Base-by-base conservation (phyloP, 2,797 vertebrate genomes). In the Coregonus sp. region DNA sequence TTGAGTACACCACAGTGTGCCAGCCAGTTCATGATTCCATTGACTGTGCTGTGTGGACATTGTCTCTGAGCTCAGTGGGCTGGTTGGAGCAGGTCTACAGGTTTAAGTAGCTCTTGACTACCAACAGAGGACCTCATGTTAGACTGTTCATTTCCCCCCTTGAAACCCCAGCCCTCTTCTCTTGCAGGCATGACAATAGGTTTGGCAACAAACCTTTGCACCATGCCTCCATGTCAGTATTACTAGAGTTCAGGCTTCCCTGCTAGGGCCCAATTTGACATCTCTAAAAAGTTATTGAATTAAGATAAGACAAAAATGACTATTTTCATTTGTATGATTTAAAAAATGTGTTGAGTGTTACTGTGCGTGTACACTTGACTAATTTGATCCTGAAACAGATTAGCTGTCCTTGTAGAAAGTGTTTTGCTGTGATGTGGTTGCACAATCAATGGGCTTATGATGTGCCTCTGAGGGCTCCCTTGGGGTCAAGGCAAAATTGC, bases 121-220 rank as follows among this genome's bases (percentile, higher is more conserved):
- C 85, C 88, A 89, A 77, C 65, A 86, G 84, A 86, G 78, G 80
- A 90, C 68, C 80, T 88, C 83, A 81, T 90, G 83, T 87, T 89
- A 77, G 80, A 47, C 83, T 71, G 72, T 80, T 86, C 73, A 87
- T 84, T 82, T 73, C 84, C 50, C 33, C 6, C 25, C 72, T 56
- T 75, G 81, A 80, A 78, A 20, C 35, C 69, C 54, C 50, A 51
- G 85, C 81, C 79, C 76, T 78, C 82, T 87, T 85, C 80, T 56
- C 65, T 83, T 75, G 72, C 74, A 77, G 15, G 78, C 78, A 81
- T 68, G 52, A 89, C 85, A 88, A 85, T 82, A 70, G 4, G 52
- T 75, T 74, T 91, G 88, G 83, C 85, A 84, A 72, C 25, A 47
- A 51, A 72, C 72, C 75, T 80, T 14, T 90, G 86, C 88, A 79